Conservation (phyloP, 2,113 vertebrate species). For the Hipposideros armiger region DNA sequence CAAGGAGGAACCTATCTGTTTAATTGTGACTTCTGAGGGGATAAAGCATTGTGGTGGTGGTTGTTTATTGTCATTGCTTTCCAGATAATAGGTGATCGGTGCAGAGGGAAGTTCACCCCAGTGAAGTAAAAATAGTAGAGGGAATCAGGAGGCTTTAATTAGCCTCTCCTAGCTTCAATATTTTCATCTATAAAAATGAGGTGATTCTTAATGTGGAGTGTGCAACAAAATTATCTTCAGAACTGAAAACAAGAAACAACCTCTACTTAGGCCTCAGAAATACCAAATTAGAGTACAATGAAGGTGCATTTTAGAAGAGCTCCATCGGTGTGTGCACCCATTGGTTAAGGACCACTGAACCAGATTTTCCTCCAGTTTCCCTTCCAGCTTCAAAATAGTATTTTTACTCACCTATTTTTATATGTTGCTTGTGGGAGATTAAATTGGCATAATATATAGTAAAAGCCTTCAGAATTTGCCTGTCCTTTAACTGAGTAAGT, state of each 20-base stretch:
- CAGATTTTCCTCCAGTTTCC: neutral
- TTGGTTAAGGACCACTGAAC: neutral
- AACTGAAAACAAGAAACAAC: neutral
- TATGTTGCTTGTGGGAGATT: neutral
- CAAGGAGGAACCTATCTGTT: neutral
- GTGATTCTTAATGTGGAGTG: neutral
- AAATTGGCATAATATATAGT: neutral
- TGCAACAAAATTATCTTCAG: neutral
- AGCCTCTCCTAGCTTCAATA: neutral
- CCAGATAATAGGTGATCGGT: neutral
- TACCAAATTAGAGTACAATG: neutral
- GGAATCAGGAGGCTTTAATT: neutral
- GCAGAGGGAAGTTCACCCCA: neutral
- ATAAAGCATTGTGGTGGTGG: rapidly evolving
- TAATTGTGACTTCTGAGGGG: neutral
- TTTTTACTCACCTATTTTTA: neutral
- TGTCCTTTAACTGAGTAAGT: neutral
- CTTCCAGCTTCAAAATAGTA: neutral
- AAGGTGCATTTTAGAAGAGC: neutral
- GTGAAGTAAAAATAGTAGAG: no score
- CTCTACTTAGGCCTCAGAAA: neutral
- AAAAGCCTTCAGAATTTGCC: neutral
- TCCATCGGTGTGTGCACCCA: neutral
- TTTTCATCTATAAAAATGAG: neutral
- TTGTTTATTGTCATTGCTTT: neutral